Evolutionary conservation across 2,113 vertebrate species (phyloP), one percentile per base, ranked within the genome.

Genomic region (Nothoprocta perdicaria): DNA sequence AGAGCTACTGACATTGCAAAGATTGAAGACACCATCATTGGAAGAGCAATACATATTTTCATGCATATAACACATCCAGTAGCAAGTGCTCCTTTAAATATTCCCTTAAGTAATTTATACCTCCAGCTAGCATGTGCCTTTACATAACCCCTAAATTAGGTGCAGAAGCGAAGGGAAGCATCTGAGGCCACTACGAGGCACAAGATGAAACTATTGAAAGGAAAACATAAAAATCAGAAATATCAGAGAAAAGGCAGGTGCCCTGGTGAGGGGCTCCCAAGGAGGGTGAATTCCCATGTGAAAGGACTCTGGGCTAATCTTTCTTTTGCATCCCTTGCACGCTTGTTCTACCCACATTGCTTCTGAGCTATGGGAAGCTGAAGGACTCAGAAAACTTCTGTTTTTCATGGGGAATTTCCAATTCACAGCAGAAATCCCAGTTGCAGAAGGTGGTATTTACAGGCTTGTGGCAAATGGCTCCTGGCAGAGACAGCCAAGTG

Each of bases 221-320:
- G 16, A 55, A 15, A 14, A 53, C 15, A 53, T 7, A 29, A 53
- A 53, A 53, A 45, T 21, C 17, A 41, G 41, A 66, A 74, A 2
- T 2, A 45, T 38, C 52, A 62, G 63, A 71, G 24, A 61, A 93
- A 71, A 86, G 75, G 24, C 10, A 67, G 33, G 53, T 13, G 35
- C 31, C 10, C 0, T 10, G 31, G 24, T 55, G 80, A 77, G 15
- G 6, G 4, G 8, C 4, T 12, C 8, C 7, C 2, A 2, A 4
- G 16, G 8, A 12, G 33, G n/a, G 26, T 41, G 5, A 74, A 80
- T 14, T 15, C 5, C 24, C 33, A 18, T 14, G 12, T 38, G 38
- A 87, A 65, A 43, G 1, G 3, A 18, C 55, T 66, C 17, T 12
- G 48, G 24, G 19, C 14, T 78, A 10, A n/a, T 18, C 50, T 22